Evolutionary conservation across 1,140 invertebrate species (phyloP), one percentile per base, ranked within the genome.

Genomic region (Babylonia areolata): DNA sequence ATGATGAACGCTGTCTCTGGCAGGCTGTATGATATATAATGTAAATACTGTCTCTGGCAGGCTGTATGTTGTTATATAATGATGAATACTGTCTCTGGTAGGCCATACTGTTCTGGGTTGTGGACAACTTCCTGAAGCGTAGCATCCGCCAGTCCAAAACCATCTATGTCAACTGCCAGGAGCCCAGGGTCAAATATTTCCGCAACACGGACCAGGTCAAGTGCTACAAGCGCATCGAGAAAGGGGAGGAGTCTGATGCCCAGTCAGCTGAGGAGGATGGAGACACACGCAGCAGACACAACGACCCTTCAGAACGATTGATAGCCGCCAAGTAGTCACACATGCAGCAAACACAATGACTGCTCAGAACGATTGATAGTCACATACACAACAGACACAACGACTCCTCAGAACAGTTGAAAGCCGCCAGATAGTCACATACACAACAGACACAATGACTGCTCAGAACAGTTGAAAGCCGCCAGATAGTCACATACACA

Each of bases 51-150:
- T n/a, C n/a, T n/a, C n/a, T n/a, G n/a, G n/a, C n/a, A n/a, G n/a
- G n/a, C n/a, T n/a, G n/a, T n/a, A n/a, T n/a, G n/a, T n/a, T n/a
- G n/a, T n/a, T n/a, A n/a, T n/a, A n/a, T n/a, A n/a, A n/a, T n/a
- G n/a, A n/a, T n/a, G n/a, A n/a, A 6, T 84, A 2, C 87, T 54
- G 64, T 54, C 54, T 88, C 51, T 89, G 96, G 84, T 95, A 97
- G 97, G 96, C 96, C 86, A 95, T 97, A 90, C 97, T 97, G 95
- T 97, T 97, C 94, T 97, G 97, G 97, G 96, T 97, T 81, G 97
- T 97, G 2, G 97, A 97, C 92, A 97, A 97, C 93, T 97, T 97
- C 94, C 94, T 97, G 39, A 97, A 97, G 96, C 93, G 93, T 81
- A 94, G 95, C 89, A 91, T 92, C n/a, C 91, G 90, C 79, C 90